These are phyloP conservation scores for Latheticus oryzae DNA, from an alignment of 2,888 invertebrate species.

Conservation along the genomic window DNA sequence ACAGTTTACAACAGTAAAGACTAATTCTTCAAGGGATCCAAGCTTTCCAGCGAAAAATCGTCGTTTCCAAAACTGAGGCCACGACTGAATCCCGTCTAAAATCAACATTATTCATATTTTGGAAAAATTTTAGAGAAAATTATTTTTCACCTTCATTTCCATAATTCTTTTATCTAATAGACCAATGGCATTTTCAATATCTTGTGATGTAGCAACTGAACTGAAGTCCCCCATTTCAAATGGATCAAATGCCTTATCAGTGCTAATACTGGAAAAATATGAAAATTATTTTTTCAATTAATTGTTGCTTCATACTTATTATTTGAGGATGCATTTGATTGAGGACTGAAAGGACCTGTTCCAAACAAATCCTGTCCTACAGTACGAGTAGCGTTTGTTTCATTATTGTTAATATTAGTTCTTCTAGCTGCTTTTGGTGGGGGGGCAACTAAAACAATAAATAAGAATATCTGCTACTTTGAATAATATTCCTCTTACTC, in stretches of 20 bases:
- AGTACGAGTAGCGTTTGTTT: conserved; percentile 55
- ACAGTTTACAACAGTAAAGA: conserved; percentile 44
- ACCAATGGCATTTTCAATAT: conserved; percentile 80
- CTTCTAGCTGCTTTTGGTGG: conserved; percentile 82
- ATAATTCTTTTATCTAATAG: conserved; percentile 83
- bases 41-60: conserved; percentile 93
- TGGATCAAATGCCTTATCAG: conserved; percentile 73
- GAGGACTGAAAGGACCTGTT: conserved; percentile 78
- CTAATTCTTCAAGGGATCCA: conserved; percentile 88
- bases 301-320: conserved; percentile 45
- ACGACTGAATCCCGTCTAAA: conserved; percentile 89
- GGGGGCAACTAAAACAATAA: conserved; percentile 80
- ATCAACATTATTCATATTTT: conserved; percentile 51
- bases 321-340: conserved; percentile 53
- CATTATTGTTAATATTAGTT: conserved; percentile 57
- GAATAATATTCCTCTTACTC: conserved; percentile 69
- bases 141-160: conserved; percentile 82
- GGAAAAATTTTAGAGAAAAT: background rate
- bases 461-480: conserved; percentile 5
- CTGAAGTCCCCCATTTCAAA: conserved; percentile 86
- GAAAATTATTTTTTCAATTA: conserved; percentile 1
- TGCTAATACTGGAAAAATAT: conserved; percentile 56
- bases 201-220: conserved; percentile 68
- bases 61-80: conserved; percentile 90
- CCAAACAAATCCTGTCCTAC: conserved; percentile 82